A percentile compares a stretch with the other conserved stretches of the same genome.
phyloP scores from a whole-genome alignment of 1,140 invertebrate genomes.

The Scaptodrosophila lebanonensis region DNA sequence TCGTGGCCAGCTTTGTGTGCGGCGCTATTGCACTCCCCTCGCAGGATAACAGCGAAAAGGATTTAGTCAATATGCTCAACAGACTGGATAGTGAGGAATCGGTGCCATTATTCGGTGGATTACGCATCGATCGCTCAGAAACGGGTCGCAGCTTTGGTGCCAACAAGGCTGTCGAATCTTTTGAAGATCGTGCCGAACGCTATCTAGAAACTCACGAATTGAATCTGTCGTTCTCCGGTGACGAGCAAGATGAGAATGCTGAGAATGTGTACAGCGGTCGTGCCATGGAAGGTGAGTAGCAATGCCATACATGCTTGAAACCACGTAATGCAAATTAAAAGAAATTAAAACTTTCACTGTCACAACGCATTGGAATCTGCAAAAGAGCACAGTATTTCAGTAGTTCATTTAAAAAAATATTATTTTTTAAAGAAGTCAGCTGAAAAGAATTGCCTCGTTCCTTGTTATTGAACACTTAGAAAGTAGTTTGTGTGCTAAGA shows the following conservation, averaged over 20 bases:
- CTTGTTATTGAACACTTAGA: too few relatives aligned
- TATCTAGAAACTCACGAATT: slow-evolving; percentile 77
- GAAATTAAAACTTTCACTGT: too few relatives aligned
- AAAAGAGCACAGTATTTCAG: background rate
- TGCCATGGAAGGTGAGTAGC: slow-evolving; percentile 69
- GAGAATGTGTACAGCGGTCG: slow-evolving; percentile 66
- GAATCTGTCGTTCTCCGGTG: slow-evolving; percentile 69
- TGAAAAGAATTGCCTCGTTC: too few relatives aligned
- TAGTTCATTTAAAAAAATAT: too few relatives aligned
- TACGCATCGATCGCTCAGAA: slow-evolving; percentile 62
- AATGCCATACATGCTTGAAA: background rate
- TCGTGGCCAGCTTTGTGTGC: slow-evolving; percentile 70
- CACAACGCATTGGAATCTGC: background rate
- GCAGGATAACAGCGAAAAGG: slow-evolving; percentile 74
- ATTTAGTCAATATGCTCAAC: slow-evolving; percentile 77
- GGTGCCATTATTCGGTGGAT: slow-evolving; percentile 75
- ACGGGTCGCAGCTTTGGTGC: slow-evolving; percentile 56
- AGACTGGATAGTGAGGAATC: slow-evolving; percentile 75
- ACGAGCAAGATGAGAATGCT: slow-evolving; percentile 62
- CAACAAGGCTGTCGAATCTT: slow-evolving; percentile 61
- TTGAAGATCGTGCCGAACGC: slow-evolving; percentile 76
- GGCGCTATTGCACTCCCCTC: slow-evolving; percentile 59
- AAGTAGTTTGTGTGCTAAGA: too few relatives aligned
- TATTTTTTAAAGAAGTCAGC: too few relatives aligned
- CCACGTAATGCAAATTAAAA: too few relatives aligned